A percentile compares a stretch with the other conserved stretches of the same genome.
These are phyloP conservation scores for Atethmia centrago DNA, from an alignment of 2,888 invertebrate species.

Conservation along the genomic window DNA sequence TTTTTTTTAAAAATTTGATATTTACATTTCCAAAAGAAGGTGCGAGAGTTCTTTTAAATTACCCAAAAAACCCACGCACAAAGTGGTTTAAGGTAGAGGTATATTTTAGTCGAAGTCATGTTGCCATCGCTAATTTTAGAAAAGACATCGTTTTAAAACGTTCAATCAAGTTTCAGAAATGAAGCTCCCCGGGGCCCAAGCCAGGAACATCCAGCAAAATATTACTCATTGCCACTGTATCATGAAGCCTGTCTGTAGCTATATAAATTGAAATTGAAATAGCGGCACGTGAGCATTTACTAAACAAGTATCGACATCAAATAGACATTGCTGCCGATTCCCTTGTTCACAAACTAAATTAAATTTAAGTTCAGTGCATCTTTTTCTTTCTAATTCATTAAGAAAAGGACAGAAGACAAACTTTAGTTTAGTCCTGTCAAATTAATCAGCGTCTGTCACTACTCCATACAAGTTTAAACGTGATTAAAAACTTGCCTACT, in stretches of 20 bases:
- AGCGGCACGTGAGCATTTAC: background rate
- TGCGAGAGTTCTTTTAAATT: background rate
- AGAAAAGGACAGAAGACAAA: no score
- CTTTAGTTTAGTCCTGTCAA: no score
- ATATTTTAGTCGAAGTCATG: background rate
- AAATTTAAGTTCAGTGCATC: no score
- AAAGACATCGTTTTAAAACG: background rate
- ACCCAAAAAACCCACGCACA: background rate
- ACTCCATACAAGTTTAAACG: no score
- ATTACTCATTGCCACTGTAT: background rate
- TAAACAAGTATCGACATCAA: background rate
- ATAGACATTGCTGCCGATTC: background rate
- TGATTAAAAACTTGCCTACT: no score
- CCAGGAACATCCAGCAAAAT: background rate
- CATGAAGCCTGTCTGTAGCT: background rate
- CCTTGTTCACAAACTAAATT: no score
- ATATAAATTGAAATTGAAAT: background rate
- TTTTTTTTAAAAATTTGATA: background rate
- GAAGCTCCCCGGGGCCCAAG: background rate
- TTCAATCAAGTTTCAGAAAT: background rate
- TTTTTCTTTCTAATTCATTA: no score
- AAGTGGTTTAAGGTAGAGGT: background rate
- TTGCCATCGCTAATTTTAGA: conserved; percentile 10
- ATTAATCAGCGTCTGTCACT: no score
- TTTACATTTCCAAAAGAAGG: background rate